Conservation (phyloP, 2,888 invertebrate genomes). For the Nymphalis polychloros region DNA sequence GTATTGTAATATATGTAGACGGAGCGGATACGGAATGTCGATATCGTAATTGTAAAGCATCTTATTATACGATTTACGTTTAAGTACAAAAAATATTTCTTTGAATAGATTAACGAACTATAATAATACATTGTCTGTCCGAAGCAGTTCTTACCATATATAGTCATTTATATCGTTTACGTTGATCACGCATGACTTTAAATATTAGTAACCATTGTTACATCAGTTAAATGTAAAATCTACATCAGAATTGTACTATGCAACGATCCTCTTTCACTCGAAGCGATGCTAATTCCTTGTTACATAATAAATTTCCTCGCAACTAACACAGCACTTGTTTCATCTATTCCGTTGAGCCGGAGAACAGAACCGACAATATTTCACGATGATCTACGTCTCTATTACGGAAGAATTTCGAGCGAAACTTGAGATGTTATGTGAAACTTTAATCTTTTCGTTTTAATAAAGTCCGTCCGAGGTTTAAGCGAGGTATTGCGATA, state of each 20-base stretch:
- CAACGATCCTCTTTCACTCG: not conserved
- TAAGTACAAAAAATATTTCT: not conserved
- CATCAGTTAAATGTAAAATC: too few species aligned
- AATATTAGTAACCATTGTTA: too few species aligned
- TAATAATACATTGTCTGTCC: too few species aligned
- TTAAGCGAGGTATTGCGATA: conserved; percentile 15
- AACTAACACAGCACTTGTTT: conserved; percentile 4
- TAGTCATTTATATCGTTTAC: too few species aligned
- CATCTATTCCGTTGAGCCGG: conserved; percentile 4
- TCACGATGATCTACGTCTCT: conserved; percentile 53
- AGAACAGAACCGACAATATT: conserved; percentile 45
- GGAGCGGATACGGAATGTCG: not conserved
- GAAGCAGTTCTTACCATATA: too few species aligned
- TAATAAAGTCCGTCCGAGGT: conserved; percentile 40
- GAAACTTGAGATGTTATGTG: conserved; percentile 45
- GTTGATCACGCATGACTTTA: too few species aligned
- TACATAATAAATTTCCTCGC: conserved; percentile 1
- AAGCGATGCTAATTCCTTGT: not conserved
- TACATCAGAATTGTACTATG: not conserved
- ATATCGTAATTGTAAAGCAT: not conserved
- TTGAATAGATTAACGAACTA: not conserved
- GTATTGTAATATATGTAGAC: not conserved
- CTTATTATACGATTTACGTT: not conserved
- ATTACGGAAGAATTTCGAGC: conserved; percentile 47
- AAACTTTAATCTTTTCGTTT: conserved; percentile 48